Conservation (phyloP, 2,888 invertebrate species). For the Ganaspis brasiliensis region DNA sequence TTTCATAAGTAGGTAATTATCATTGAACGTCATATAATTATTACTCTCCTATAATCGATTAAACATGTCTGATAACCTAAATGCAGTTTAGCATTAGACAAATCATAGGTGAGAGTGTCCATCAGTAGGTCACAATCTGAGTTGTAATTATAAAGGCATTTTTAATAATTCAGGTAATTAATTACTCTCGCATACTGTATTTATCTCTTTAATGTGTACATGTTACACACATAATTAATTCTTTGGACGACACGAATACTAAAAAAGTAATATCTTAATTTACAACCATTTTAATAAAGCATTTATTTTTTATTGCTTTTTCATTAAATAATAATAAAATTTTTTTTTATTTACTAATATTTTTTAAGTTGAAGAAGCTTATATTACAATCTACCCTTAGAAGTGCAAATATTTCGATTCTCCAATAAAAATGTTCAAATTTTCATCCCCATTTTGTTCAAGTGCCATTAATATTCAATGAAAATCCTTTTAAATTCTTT, state of each 20-base stretch:
- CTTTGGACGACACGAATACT: background rate
- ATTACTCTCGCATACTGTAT: background rate
- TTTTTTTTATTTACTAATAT: background rate
- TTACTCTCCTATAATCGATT: slow-evolving; percentile 8
- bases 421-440: slow-evolving; percentile 66
- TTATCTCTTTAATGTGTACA: background rate
- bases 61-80: slow-evolving; percentile 4
- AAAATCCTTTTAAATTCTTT: slow-evolving; percentile 64
- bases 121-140: slow-evolving; percentile 15
- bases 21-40: slow-evolving; percentile 2
- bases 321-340: background rate
- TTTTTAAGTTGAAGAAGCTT: background rate
- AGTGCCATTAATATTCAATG: slow-evolving; percentile 71
- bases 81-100: background rate
- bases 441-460: slow-evolving; percentile 58
- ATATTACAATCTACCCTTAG: slow-evolving; percentile 13
- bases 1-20: background rate
- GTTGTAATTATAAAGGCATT: background rate
- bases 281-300: background rate
- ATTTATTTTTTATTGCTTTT: background rate
- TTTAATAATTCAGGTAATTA: slow-evolving; percentile 7
- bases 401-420: slow-evolving; percentile 39
- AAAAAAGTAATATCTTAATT: too few species aligned
- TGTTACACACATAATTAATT: background rate
- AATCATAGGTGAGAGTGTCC: background rate